Base-by-base conservation (phyloP, 2,113 vertebrate genomes). In the Rhinolophus sinicus region DNA sequence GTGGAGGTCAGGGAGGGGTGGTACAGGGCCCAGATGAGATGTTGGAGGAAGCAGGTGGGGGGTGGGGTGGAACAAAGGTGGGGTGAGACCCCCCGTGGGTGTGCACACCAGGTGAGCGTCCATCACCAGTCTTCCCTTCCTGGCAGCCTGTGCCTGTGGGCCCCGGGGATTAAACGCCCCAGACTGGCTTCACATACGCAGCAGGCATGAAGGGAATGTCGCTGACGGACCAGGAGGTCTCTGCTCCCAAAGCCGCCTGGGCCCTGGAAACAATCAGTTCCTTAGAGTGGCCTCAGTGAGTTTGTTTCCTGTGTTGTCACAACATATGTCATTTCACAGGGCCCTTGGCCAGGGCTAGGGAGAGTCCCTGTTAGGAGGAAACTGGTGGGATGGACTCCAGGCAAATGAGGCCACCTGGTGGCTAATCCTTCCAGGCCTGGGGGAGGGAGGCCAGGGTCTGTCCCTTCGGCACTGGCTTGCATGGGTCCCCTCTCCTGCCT, bases 31-130 rank as follows among this genome's bases (percentile, higher is more conserved):
- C 18, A 11, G 80, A 40, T 3, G 2, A 22, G 44, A 28, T 12
- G 1, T 2, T 12, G 7, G 33, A 44, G 10, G 33, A 50, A n/a
- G 30, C 6, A 3, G 22, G 16, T 0, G 6, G 10, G 44, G 47
- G 3, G 47, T 50, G 0, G 33, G 22, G 60, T 8, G 16, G 54
- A 13, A 35, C 69, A 38, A 18, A 16, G n/a, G 62, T 9, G 0
- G 58, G 50, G 72, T 30, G 56, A 52, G 56, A 21, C 4, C 28
- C 28, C 28, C 16, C 15, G 19, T 8, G 4, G 89, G 52, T 1
- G 5, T 4, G 21, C 14, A 19, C 52, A 5, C 54, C 54, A 35
- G 64, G 52, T 26, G 21, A 64, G 50, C 64, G 38, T 44, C 38
- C 22, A 6, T 26, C 89, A 19, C 70, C 30, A 3, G 21, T 62